Conservation (phyloP, 2,888 invertebrate species). For the Tipula unca region DNA sequence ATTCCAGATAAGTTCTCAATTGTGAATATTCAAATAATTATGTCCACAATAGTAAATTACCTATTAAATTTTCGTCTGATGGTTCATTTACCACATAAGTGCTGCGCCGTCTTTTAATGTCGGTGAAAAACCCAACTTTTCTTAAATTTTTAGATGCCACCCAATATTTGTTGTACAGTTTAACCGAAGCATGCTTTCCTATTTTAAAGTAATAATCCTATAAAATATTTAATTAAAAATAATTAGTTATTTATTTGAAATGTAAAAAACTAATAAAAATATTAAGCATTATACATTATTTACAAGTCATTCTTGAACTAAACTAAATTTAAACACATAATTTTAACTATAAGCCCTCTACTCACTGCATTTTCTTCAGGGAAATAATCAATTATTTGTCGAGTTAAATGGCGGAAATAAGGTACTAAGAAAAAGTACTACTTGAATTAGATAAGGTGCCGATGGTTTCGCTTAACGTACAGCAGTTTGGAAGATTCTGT, state of each 20-base stretch:
- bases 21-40: neutral
- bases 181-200: too few relatives aligned
- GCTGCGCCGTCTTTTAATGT: neutral
- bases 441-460: neutral
- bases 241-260: neutral
- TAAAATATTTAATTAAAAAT: neutral
- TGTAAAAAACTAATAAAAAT: neutral
- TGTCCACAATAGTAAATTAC: neutral
- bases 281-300: too few relatives aligned
- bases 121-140: neutral
- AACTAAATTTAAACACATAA: too few relatives aligned
- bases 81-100: neutral
- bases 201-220: neutral
- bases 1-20: neutral
- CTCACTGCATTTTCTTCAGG: neutral
- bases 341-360: neutral
- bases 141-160: neutral
- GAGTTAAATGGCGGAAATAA: neutral
- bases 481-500: neutral
- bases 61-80: neutral
- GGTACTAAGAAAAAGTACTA: neutral
- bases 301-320: too few relatives aligned
- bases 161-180: too few relatives aligned
- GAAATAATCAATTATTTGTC: neutral
- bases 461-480: neutral